Evolutionary conservation across 2,888 invertebrate species (phyloP), one percentile per base, ranked within the genome.

Genomic region (Trisateles emortualis): DNA sequence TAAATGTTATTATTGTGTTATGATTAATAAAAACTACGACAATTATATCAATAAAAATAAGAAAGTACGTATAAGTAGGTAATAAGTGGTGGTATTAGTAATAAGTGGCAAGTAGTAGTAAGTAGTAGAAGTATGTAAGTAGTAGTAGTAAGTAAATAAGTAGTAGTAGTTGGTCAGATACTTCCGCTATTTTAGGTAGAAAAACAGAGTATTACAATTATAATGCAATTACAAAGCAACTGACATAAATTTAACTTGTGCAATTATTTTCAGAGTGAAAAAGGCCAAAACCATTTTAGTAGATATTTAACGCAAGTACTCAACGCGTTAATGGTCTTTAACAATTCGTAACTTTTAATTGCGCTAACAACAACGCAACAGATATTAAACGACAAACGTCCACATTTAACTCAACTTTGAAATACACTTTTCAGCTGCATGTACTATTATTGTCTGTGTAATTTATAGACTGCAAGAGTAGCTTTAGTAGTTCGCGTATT

Each of bases 361-460:
- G 57, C 52, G 39, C 50, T 40, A 46, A 47, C 58, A 60, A 52
- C 59, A 52, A 62, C 58, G 54, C 44, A 47, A 64, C 63, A 63
- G 67, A 76, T 76, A 72, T 74, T 74, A 74, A 78, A 68, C 68
- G 58, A 65, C 68, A 75, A 72, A 78, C 75, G 74, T 74, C 73
- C 77, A 79, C 78, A 80, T 83, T 84, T 81, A 74, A 79, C 74
- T 81, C 81, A 79, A 84, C 78, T 86, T 76, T 66, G 75, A 80
- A n/a, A 78, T 81, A 76, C 77, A 79, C 76, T 76, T 79, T 83
- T 76, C 79, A 72, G 79, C 76, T 67, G 74, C 79, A 79, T 80
- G 76, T 68, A 64, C 78, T 76, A 78, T 81, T 81, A 83, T 76
- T 76, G 67, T 74, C 71, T 70, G 76, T 74, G 78, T 84, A 81